Conservation (phyloP, 2,888 invertebrate species). For the Norana najaformis region DNA sequence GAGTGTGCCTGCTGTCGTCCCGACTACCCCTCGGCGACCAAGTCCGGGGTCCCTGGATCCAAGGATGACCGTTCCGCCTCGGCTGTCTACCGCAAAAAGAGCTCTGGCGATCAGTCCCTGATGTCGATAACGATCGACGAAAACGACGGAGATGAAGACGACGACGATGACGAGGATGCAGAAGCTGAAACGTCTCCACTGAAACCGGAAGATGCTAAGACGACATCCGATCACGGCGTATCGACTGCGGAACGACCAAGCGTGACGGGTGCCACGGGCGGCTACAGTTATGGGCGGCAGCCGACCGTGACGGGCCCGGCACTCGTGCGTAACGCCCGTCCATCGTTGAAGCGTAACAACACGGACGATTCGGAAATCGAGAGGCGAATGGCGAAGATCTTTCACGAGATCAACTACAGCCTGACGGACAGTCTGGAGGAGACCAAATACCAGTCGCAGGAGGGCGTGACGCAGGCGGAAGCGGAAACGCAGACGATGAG, state of each 20-base stretch:
- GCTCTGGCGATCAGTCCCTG: slow-evolving; percentile 39
- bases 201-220: not conserved
- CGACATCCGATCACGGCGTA: not conserved
- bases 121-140: slow-evolving; percentile 40
- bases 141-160: slow-evolving; percentile 39
- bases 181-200: not conserved
- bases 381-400: slow-evolving; percentile 42
- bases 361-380: slow-evolving; percentile 47
- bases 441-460: slow-evolving; percentile 38
- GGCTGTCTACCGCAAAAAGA: slow-evolving; percentile 32
- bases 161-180: slow-evolving; percentile 17
- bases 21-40: not conserved
- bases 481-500: slow-evolving; percentile 39
- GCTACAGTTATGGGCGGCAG: slow-evolving; percentile 22
- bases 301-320: not conserved
- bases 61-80: not conserved
- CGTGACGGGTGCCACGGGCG: not conserved
- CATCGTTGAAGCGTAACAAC: slow-evolving; percentile 42
- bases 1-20: slow-evolving; percentile 20
- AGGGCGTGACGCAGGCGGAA: slow-evolving; percentile 27
- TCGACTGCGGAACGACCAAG: not conserved
- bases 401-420: slow-evolving; percentile 45
- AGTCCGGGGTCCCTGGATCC: not conserved
- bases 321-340: slow-evolving; percentile 27
- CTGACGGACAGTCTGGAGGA: slow-evolving; percentile 46